Conservation (phyloP, 2,113 vertebrate genomes). For the Cyprinodon brontotheroides region DNA sequence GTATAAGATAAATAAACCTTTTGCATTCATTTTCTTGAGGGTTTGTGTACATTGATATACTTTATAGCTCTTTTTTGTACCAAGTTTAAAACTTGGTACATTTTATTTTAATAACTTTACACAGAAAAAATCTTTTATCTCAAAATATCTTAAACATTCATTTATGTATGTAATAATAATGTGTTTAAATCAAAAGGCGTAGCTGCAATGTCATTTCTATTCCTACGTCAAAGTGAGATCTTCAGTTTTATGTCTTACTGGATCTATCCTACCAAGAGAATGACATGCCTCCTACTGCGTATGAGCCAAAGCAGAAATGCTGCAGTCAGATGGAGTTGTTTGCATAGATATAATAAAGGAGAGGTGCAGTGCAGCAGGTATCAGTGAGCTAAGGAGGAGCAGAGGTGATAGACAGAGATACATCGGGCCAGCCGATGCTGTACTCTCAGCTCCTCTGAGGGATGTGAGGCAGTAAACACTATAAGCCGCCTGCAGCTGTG, state of each 20-base stretch:
- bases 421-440: constrained; percentile 39
- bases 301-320: background rate
- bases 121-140: no score
- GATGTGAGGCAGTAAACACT: constrained; percentile 64
- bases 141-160: no score
- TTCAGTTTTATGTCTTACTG: background rate
- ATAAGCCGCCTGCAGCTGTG: constrained; percentile 64
- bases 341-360: constrained; percentile 1
- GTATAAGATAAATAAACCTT: no score
- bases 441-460: constrained; percentile 43
- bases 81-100: no score
- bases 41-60: no score
- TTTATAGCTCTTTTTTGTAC: no score
- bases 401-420: constrained; percentile 56
- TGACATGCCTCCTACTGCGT: background rate
- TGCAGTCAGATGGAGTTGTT: constrained; percentile 31
- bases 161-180: no score
- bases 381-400: constrained; percentile 42
- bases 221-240: background rate
- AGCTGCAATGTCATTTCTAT: background rate
- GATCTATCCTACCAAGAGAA: background rate
- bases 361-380: constrained; percentile 39
- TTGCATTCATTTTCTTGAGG: no score
- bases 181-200: background rate
- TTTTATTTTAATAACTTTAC: no score